Base-by-base conservation (phyloP, 2,797 vertebrate species). In the Semotilus atromaculatus region DNA sequence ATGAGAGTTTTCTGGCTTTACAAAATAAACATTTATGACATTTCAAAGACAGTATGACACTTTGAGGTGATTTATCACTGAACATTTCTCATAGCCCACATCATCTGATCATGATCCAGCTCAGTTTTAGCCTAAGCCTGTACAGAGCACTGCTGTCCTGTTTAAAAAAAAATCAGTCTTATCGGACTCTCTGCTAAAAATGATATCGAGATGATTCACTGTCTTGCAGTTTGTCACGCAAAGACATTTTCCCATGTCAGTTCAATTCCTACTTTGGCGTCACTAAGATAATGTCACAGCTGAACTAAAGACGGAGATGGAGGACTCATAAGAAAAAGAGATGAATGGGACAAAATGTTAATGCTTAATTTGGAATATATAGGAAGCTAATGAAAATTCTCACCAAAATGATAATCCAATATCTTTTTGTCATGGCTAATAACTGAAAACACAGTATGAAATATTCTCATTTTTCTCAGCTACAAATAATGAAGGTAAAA, bases 271-370 rank as follows among this genome's bases (percentile, higher is more conserved):
- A 48, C 66, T 55, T 48, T 81, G 79, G 36, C 18, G 16, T 64
- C 58, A 19, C 75, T 11, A 19, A 43, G 75, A 43, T 78, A 60
- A 78, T 58, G 51, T 62, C 55, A 78, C 75, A 78, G 36, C 36
- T 77, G 14, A 43, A 77, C 21, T 43, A 38, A 40, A 78, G 23
- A 43, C 34, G 7, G 29, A 78, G 55, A 62, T 14, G 6, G 5
- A 55, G 11, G 9, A 36, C 48, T 36, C 19, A 9, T 34, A 34
- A 66, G 60, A 66, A 66, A 66, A 66, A 66, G 62, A 26, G 16
- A 18, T 31, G 3, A 34, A 66, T 16, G 26, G 62, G 62, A 34
- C 34, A 36, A 67, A 62, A 14, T 29, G 26, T 14, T 45, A 14
- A 26, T 6, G 10, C 18, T 21, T 55, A 3, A 55, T 55, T 60